Evolutionary conservation across 2,888 invertebrate species (phyloP), one percentile per base, ranked within the genome.

Genomic region (Rhamnusium bicolor): DNA sequence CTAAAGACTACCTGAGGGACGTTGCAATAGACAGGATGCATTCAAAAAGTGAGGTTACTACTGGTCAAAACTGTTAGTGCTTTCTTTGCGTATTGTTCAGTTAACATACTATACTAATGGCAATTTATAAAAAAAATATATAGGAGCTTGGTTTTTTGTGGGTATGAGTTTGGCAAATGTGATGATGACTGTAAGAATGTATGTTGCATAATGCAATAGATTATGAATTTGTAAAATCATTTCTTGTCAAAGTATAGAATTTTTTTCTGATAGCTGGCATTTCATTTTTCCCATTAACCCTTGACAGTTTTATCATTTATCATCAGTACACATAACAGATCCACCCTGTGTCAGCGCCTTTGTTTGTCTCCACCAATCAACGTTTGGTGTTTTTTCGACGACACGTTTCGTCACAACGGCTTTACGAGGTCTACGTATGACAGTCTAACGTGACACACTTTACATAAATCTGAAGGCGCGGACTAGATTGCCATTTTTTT

Each of bases 151-250:
- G 87, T 88, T 89, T 88, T 87, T 85, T 88, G 87, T 87, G 87
- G 83, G 65, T 65, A 53, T 40, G 65, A 53, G 16, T 65, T 51
- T 82, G 32, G 24, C 63, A 47, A 65, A 73, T 69, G 69, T 83
- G 81, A 83, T 77, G 81, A 60, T 70, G 74, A 49, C 47, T 70
- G 72, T 58, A 75, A 79, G 84, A 78, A 79, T 82, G 81, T 78
- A 83, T 84, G 88, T 87, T 87, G 72, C 67, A 47, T 56, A 72
- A 66, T 76, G 88, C 87, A 88, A 89, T 87, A 89, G 88, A 77
- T 63, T 77, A 77, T 89, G 89, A 87, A 90, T 90, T 90, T 90
- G 89, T 90, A 90, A 89, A 80, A 89, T 88, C 88, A 89, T 89
- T 89, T 89, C 88, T 90, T 89, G 88, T 89, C 89, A 87, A 87